These are phyloP conservation scores for Aselliscus stoliczkanus DNA, from an alignment of 2,797 vertebrate genomes.

Conservation along the genomic window DNA sequence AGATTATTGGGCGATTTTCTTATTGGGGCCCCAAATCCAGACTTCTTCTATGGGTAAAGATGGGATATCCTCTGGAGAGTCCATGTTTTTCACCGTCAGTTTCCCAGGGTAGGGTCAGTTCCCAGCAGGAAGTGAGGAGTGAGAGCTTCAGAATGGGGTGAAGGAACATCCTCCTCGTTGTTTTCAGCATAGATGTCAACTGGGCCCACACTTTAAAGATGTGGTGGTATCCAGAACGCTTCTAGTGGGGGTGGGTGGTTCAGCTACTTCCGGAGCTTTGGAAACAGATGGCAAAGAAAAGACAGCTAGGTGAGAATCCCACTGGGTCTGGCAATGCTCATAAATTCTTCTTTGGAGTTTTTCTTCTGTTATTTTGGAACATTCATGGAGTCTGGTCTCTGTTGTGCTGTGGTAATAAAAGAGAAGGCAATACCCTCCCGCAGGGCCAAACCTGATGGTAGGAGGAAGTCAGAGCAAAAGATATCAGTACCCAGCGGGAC, in stretches of 20 bases:
- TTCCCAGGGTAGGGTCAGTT: not conserved
- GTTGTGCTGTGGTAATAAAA: not conserved
- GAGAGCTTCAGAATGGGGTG: not conserved
- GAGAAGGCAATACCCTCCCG: not conserved
- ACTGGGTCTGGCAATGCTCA: not conserved
- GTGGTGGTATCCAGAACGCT: not conserved
- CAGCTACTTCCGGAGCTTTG: not conserved
- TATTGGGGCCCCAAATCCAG: not conserved
- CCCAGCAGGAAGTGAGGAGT: not conserved
- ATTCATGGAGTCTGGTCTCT: not conserved
- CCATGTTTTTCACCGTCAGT: not conserved
- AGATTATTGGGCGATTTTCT: not conserved
- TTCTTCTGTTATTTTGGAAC: not conserved
- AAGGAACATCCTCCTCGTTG: not conserved
- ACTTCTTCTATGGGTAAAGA: not conserved
- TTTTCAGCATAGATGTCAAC: not conserved
- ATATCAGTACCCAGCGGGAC: not conserved
- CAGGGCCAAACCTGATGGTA: not conserved
- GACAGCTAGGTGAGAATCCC: not conserved
- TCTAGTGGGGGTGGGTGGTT: not conserved
- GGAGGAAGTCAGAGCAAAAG: not conserved
- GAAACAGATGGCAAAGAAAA: not conserved
- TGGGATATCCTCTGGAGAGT: not conserved
- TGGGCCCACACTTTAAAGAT: not conserved
- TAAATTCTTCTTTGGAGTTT: not conserved